These are phyloP conservation scores for Cottus gobio DNA, from an alignment of 2,113 vertebrate genomes.

Conservation along the genomic window DNA sequence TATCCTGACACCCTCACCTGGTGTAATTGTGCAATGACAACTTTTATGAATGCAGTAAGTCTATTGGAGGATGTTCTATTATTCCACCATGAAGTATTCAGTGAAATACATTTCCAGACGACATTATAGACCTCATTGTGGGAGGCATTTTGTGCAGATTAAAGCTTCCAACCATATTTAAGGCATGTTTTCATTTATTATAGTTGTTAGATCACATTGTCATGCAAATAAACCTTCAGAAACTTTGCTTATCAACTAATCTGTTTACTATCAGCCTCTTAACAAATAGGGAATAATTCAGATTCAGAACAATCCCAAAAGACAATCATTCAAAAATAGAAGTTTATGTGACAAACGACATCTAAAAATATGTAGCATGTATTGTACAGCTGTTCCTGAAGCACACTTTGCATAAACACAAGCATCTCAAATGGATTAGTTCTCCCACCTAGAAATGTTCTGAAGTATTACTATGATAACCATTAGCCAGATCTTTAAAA, in stretches of 20 bases:
- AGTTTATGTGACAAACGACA: not conserved
- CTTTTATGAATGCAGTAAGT: not conserved
- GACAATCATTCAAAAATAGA: not conserved
- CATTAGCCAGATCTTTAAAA: not conserved
- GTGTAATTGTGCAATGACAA: constrained; percentile 29
- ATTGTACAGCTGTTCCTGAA: not conserved
- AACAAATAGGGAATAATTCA: not conserved
- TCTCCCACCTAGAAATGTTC: not conserved
- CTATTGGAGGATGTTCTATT: not conserved
- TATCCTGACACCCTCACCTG: constrained; percentile 37
- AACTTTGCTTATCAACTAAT: not conserved
- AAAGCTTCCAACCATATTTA: not conserved
- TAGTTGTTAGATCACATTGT: not conserved
- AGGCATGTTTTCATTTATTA: not conserved
- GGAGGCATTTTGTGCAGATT: not conserved
- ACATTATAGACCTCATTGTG: not conserved
- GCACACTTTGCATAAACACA: not conserved
- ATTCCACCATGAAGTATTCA: not conserved
- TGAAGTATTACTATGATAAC: not conserved
- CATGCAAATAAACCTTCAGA: constrained; percentile 8
- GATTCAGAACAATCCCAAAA: not conserved
- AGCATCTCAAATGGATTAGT: not conserved
- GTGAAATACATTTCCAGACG: not conserved
- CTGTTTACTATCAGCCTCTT: not conserved
- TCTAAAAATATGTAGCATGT: constrained; percentile 2